Base-by-base conservation (phyloP, 2,888 invertebrate genomes). In the Pomacea canaliculata region DNA sequence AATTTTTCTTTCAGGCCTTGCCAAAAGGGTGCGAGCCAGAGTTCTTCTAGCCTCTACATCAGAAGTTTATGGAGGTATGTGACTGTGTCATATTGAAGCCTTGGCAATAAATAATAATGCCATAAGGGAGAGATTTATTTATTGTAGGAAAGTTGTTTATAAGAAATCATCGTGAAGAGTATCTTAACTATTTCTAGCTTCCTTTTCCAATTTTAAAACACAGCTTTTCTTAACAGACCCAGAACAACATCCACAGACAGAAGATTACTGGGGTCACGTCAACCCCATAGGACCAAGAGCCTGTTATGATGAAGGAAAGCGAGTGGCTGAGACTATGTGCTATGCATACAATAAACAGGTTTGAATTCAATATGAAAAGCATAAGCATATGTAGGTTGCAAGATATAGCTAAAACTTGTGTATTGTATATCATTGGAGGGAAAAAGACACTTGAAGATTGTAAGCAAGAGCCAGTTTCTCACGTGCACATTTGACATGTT, bases 261-360 rank as follows among this genome's bases (percentile, higher is more conserved):
- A 99, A 92, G 95, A 96, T 0, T 99, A 99, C 89, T 99, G 99
- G 98, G 99, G 99, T 0, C 96, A 99, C 91, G 99, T 99, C 0
- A 99, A 99, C 93, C 98, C 99, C 12, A 98, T 99, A 86, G 92
- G 92, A 18, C 92, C 92, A 1, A 81, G 99, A 77, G 97, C 99
- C 0, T 99, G 99, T 91, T 99, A 99, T 88, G 99, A 99, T 90
- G 99, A 99, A 92, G 99, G 98, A n/a, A 99, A 99, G 92, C 93
- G 99, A 74, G 97, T 99, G 0, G 96, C 99, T 0, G 99, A 99
- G 91, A 97, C 99, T 0, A 92, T 99, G 77, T 94, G 95, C 84
- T 98, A 98, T 91, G 97, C 99, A 0, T 99, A 99, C 91, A 96
- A 96, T 23, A 97, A 98, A 89, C 98, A 92, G 89, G 92, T 92